Base-by-base conservation (phyloP, 2,888 invertebrate species). In the Alcis repandata region DNA sequence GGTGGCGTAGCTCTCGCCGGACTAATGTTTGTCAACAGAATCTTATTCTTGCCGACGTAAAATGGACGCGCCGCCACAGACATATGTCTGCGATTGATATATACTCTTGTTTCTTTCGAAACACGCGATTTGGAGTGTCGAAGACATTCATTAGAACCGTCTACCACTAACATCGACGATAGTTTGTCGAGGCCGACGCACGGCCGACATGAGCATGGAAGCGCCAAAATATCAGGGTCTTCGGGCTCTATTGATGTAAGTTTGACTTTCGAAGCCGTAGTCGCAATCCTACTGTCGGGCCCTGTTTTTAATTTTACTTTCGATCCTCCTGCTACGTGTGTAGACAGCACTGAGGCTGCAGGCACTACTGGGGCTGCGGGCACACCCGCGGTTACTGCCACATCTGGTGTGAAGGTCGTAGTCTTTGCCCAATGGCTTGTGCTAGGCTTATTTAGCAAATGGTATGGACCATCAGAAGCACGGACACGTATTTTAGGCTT, bases 1-100 rank as follows among this genome's bases (percentile, higher is more conserved):
- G 11, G 48, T 13, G 6, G 41, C 33, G 0, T 15, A 49, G 20
- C n/a, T n/a, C 69, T 67, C 6, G 2, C 27, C 9, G 43, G 53
- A 27, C 79, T 81, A 13, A 80, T 71, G 32, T 86, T 84, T n/a
- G 88, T 90, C n/a, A 92, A 68, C 60, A 92, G 79, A 69, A 92
- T 87, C 83, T 88, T 87, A 73, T 89, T 86, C 62, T 83, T 80
- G 1, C 90, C 92, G 15, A 92, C 76, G 70, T 68, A 85, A 79
- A 90, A 83, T 7, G 87, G 88, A 68, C 68, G 78, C 22, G 76
- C 67, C 4, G 73, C 27, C 2, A 45, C 70, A 15, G 74, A 57
- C 58, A 79, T 62, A 52, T 77, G 65, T 69, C 76, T 75, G 43
- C 76, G 78, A 56, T 75, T 83, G 45, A 84, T 54, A 61, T 75